Percentiles rank a stretch among this genome's conserved stretches.
These are phyloP conservation scores for Bos javanicus DNA, from an alignment of 2,113 vertebrate genomes.

Conservation along the genomic window DNA sequence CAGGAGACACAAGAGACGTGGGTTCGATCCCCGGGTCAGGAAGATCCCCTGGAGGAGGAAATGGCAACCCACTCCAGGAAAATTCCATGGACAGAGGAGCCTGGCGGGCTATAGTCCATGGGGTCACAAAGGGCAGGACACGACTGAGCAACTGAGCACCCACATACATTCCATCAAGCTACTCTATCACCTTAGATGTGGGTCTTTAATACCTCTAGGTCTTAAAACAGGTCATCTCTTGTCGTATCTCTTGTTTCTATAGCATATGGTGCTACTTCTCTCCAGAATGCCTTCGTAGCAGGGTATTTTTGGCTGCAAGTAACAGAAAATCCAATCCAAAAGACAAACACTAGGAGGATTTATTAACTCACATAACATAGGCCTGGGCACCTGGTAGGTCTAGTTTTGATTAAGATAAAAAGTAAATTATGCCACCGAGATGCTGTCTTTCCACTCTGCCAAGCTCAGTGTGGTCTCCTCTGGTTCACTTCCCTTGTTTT, in stretches of 20 bases:
- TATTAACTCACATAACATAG: neutral
- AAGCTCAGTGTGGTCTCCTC: no score
- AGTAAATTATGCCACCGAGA: rapidly evolving
- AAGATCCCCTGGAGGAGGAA: neutral
- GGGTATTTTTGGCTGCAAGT: neutral
- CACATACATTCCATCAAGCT: neutral
- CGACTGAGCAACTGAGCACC: neutral
- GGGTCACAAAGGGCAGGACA: neutral
- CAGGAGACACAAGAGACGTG: neutral
- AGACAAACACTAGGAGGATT: neutral
- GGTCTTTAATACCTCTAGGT: neutral
- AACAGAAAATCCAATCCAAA: neutral
- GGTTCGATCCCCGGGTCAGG: neutral
- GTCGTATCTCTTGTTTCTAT: neutral
- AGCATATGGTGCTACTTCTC: neutral
- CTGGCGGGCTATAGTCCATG: neutral
- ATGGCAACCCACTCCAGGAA: neutral
- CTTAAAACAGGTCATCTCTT: neutral
- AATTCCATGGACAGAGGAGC: neutral
- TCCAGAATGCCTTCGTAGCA: neutral
- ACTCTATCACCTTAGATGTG: neutral
- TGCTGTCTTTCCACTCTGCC: neutral
- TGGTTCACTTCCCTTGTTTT: neutral
- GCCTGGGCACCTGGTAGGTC: neutral
- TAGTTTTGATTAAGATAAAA: neutral